phyloP scores from a whole-genome alignment of 1,140 invertebrate species.

The Drosophila pectinifera region DNA sequence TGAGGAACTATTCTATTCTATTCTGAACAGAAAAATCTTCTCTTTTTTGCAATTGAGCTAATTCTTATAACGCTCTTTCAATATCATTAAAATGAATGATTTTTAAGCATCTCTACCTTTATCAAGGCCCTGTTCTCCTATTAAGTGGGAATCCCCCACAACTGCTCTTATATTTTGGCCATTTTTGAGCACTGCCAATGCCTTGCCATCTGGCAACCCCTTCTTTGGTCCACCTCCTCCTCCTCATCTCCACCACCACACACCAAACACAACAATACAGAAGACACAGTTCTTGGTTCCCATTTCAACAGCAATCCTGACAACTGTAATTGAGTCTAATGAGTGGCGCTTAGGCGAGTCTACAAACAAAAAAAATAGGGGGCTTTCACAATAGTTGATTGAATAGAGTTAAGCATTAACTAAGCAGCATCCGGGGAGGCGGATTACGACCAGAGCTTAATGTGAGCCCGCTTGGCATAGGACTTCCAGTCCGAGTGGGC shows the following conservation, averaged over 20 bases:
- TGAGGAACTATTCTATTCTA: no score
- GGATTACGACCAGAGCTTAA: constrained; percentile 86
- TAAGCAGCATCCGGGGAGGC: constrained; percentile 16
- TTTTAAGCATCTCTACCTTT: background rate
- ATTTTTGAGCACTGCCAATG: constrained; percentile 14
- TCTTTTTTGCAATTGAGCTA: no score
- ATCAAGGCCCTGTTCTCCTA: no score
- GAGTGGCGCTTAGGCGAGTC: constrained; percentile 50
- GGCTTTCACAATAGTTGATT: constrained; percentile 44
- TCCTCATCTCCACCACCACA: background rate
- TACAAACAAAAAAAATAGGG: constrained; percentile 57
- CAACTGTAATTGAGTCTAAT: constrained; percentile 50
- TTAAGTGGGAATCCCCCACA: background rate
- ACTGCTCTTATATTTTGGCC: background rate
- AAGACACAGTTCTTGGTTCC: constrained; percentile 3
- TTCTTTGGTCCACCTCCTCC: background rate
- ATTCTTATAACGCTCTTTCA: background rate
- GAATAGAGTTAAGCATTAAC: constrained; percentile 57
- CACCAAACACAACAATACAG: background rate
- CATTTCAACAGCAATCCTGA: constrained; percentile 43
- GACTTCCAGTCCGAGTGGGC: constrained; percentile 87
- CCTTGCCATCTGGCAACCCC: constrained; percentile 8
- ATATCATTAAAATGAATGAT: background rate
- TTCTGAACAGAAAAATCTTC: no score
- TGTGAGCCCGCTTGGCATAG: constrained; percentile 86